phyloP scores from a whole-genome alignment of 2,888 invertebrate genomes.

The Cyaniris semiargus region DNA sequence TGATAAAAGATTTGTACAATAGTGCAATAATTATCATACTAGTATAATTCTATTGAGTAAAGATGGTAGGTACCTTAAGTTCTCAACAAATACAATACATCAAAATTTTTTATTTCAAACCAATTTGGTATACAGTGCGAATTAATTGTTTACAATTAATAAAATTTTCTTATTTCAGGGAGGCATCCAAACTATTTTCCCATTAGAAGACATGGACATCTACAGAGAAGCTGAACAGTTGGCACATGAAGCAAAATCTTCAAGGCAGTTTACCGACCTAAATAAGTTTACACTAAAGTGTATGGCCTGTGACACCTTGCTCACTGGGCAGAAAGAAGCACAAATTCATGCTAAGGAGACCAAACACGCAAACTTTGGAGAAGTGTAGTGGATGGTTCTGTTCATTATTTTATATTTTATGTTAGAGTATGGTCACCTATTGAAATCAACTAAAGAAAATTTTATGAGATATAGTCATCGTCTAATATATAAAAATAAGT shows the following conservation, averaged over 20 bases:
- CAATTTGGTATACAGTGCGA: not conserved
- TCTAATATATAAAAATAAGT: too few relatives aligned
- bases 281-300: slow-evolving; percentile 93
- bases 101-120: too few relatives aligned
- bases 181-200: slow-evolving; percentile 89
- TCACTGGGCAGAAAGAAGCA: slow-evolving; percentile 91
- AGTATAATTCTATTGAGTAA: too few relatives aligned
- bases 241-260: slow-evolving; percentile 92
- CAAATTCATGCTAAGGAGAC: slow-evolving; percentile 92
- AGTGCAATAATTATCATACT: too few relatives aligned
- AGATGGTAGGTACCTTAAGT: too few relatives aligned
- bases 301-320: slow-evolving; percentile 86
- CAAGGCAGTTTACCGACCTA: slow-evolving; percentile 94
- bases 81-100: too few relatives aligned
- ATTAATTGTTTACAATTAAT: not conserved
- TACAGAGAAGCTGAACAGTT: slow-evolving; percentile 90
- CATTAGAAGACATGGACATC: slow-evolving; percentile 85
- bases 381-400: slow-evolving; percentile 78
- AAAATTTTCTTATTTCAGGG: slow-evolving; percentile 73
- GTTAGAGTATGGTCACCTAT: slow-evolving; percentile 23
- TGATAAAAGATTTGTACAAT: too few relatives aligned
- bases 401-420: slow-evolving; percentile 27
- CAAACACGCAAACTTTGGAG: slow-evolving; percentile 90
- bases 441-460: not conserved
- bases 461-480: not conserved